Conservation (phyloP, 53 echinoderm and acorn worm species). For the Antedon mediterranea region DNA sequence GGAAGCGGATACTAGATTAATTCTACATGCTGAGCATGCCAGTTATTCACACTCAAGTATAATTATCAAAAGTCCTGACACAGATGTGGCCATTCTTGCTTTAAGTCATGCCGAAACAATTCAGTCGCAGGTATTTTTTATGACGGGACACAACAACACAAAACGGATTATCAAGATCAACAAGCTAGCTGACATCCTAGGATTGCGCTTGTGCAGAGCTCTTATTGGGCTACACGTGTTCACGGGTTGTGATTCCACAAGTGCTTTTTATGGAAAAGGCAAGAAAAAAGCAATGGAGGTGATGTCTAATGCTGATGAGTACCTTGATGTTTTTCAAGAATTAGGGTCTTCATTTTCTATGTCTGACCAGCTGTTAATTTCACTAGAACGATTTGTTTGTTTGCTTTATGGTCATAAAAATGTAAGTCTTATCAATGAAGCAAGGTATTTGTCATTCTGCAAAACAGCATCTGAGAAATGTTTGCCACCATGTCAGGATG, state of each 20-base stretch:
- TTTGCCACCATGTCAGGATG: slow-evolving; percentile 8
- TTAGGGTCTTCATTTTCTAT: neutral
- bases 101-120: slow-evolving; percentile 1
- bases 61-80: slow-evolving; percentile 6
- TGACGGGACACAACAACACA: neutral
- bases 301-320: neutral
- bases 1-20: neutral
- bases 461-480: neutral
- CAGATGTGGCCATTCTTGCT: slow-evolving; percentile 3
- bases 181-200: neutral
- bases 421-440: neutral
- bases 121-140: neutral
- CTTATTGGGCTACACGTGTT: slow-evolving; percentile 2
- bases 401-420: neutral
- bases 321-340: neutral
- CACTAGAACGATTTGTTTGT: slow-evolving; percentile 5
- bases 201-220: neutral
- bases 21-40: slow-evolving; percentile 10
- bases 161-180: neutral
- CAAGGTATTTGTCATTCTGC: slow-evolving; percentile 14
- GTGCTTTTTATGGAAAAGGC: neutral
- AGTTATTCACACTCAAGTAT: neutral
- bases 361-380: too few species aligned
- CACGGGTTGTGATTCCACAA: neutral
- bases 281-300: neutral